Evolutionary conservation across 2,797 vertebrate genomes (phyloP).

Genomic region (Coccyzus lansbergi): DNA sequence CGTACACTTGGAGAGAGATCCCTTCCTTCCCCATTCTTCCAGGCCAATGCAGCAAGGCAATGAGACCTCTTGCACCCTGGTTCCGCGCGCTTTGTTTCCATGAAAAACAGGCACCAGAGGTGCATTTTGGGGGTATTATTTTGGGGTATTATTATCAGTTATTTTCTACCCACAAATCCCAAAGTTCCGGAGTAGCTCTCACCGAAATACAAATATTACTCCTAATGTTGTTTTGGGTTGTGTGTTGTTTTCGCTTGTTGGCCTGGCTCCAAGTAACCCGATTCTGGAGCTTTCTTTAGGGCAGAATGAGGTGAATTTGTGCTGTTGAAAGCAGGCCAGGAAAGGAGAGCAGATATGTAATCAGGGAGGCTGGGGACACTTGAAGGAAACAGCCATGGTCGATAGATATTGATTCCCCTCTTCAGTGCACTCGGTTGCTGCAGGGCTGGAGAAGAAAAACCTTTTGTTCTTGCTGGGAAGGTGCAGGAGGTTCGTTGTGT

Average conservation of each 20-base stretch:
- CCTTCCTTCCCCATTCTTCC: not conserved
- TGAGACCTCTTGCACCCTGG: not conserved
- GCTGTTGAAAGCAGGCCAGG: not conserved
- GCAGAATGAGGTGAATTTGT: not conserved
- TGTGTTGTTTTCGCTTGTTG: not conserved
- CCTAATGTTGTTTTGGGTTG: not conserved
- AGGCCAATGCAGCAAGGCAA: not conserved
- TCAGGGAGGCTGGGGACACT: conserved; percentile 9
- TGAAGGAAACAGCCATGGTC: conserved; percentile 2
- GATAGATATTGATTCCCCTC: conserved; percentile 60
- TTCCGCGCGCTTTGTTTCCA: not conserved
- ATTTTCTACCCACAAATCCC: not conserved
- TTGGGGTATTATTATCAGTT: no score
- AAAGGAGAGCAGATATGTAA: conserved; percentile 13
- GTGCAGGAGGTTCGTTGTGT: not conserved
- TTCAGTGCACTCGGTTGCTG: not conserved
- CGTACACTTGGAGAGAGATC: not conserved
- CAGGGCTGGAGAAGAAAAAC: not conserved
- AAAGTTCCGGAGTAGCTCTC: not conserved
- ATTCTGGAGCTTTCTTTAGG: not conserved
- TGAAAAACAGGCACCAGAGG: not conserved
- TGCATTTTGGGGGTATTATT: not conserved
- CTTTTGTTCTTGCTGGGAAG: conserved; percentile 31
- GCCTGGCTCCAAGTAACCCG: not conserved
- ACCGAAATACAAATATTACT: not conserved